Base-by-base conservation (phyloP, 2,888 invertebrate species). In the Drosophila neoperkinsi region DNA sequence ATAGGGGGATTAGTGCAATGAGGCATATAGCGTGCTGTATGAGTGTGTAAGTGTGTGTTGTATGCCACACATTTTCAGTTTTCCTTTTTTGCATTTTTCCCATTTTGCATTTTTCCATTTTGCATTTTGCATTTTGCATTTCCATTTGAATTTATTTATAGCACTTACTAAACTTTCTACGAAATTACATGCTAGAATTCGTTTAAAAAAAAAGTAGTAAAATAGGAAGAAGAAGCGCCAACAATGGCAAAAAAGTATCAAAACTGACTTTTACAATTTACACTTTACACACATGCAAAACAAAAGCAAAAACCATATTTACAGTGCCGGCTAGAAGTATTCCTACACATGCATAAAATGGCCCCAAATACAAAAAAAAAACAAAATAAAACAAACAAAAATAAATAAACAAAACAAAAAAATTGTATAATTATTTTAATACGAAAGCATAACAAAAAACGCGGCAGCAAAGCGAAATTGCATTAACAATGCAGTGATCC, bases 371-470 rank as follows among this genome's bases (percentile, higher is more conserved):
- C 4, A 46, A 4, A 46, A 46, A 21, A 74, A 61, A 64, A 46
- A 2, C 0, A 67, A 57, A 63, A 71, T 50, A 74, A 25, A 4
- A 4, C 16, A 21, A 9, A 21, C 0, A 21, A 10, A 6, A 30
- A 30, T 83, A 89, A 85, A 34, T 34, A 74, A 68, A 68, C 38
- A 67, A 68, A 57, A 74, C 55, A 71, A 81, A 82, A 77, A 84
- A 82, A 78, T 52, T 68, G n/a, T 84, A 82, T 84, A 90, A 86
- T 86, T 86, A 90, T 86, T 86, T 86, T 88, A 86, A 86, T 90
- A 88, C 85, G 77, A 86, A 88, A 88, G 84, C 75, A 79, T 67
- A 82, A 88, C 72, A 74, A 77, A 70, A 70, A 81, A 84, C 65
- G 73, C 55, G 72, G 71, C 73, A 74, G 77, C 81, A 83, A 88